These are phyloP conservation scores for Damaliscus lunatus DNA, from an alignment of 2,113 vertebrate genomes.

Conservation along the genomic window DNA sequence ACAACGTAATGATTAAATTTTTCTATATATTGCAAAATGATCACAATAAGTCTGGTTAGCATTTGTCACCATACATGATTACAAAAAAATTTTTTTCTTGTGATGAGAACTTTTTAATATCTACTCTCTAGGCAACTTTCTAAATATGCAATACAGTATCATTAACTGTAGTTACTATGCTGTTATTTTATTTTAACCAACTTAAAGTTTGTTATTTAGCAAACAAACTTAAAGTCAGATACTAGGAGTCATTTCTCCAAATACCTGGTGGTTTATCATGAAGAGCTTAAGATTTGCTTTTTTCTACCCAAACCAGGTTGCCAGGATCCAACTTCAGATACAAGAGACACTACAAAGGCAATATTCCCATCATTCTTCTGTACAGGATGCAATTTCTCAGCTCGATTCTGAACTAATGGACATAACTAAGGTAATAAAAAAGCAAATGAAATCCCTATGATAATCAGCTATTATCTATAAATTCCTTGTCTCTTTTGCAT, in stretches of 20 bases:
- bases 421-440: constrained; percentile 90
- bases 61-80: neutral
- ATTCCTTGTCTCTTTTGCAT: neutral
- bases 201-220: neutral
- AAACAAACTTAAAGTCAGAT: neutral
- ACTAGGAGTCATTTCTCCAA: neutral
- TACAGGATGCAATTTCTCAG: constrained; percentile 91
- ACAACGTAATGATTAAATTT: neutral
- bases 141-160: neutral
- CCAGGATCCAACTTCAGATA: constrained; percentile 97
- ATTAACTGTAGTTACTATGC: neutral
- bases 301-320: constrained; percentile 84
- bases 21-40: neutral
- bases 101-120: neutral
- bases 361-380: constrained; percentile 93
- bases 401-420: constrained; percentile 97
- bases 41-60: neutral
- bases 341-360: constrained; percentile 92
- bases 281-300: constrained; percentile 14
- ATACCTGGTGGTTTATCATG: constrained; percentile 6
- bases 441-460: neutral
- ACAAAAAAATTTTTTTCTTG: neutral
- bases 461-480: neutral
- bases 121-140: neutral
- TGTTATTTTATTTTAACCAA: neutral